Conservation (phyloP, 2,888 invertebrate genomes). For the Diarsia mendica region DNA sequence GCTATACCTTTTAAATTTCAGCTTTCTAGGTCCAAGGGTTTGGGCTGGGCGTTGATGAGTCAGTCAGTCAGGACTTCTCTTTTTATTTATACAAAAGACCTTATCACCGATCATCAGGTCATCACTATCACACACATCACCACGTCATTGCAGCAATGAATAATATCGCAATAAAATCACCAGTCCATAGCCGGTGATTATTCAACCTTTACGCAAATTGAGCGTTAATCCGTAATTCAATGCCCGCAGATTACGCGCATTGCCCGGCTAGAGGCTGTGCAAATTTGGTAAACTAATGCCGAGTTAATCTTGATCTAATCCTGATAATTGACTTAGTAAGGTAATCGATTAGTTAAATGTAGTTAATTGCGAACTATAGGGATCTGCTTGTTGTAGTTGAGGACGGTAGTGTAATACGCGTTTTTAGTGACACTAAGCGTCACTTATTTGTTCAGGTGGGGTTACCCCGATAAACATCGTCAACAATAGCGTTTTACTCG, state of each 20-base stretch:
- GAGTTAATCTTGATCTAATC: conserved; percentile 63
- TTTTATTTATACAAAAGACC: no score
- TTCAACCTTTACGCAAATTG: conserved; percentile 58
- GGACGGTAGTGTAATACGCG: neutral
- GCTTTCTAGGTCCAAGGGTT: no score
- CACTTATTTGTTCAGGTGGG: no score
- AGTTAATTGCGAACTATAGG: conserved; percentile 22
- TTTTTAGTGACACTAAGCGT: no score
- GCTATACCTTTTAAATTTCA: no score
- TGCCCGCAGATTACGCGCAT: conserved; percentile 54
- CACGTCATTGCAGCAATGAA: conserved; percentile 8
- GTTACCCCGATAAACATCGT: no score
- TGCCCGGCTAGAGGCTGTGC: conserved; percentile 22
- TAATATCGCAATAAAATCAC: conserved; percentile 39
- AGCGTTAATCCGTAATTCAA: conserved; percentile 64
- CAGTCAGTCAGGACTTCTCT: no score
- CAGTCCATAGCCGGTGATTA: conserved; percentile 30
- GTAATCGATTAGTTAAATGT: conserved; percentile 55
- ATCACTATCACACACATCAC: conserved; percentile 18
- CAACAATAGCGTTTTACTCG: no score
- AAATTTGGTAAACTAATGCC: conserved; percentile 61
- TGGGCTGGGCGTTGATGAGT: no score
- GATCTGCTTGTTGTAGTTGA: neutral
- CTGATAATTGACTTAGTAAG: conserved; percentile 62
- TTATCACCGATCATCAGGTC: neutral